These are phyloP conservation scores for Podiceps cristatus DNA, from an alignment of 2,113 vertebrate species.

Conservation along the genomic window DNA sequence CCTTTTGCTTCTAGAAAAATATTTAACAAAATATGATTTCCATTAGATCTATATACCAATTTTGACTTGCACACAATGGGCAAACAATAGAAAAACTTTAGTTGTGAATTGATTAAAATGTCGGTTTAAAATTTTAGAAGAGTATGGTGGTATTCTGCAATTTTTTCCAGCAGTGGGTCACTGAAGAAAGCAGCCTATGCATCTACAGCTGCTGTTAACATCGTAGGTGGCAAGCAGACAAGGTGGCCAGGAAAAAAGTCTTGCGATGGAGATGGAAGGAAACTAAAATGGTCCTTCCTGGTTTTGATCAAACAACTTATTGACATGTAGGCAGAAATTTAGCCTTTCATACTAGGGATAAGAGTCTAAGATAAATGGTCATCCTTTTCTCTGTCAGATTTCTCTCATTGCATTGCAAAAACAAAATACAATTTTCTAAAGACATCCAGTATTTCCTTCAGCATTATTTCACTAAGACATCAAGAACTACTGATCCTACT, in stretches of 20 bases:
- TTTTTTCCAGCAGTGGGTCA: neutral
- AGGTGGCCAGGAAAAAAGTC: neutral
- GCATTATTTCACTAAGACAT: neutral
- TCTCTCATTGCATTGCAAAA: neutral
- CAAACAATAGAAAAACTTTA: neutral
- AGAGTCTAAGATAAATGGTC: neutral
- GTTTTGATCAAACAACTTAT: neutral
- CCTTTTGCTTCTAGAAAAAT: neutral
- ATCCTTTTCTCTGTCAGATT: neutral
- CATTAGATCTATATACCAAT: neutral
- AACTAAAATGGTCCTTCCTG: neutral
- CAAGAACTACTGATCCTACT: neutral
- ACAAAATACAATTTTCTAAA: neutral
- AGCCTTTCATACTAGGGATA: neutral
- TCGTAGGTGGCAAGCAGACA: neutral
- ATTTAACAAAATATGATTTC: neutral
- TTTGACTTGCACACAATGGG: rapidly evolving
- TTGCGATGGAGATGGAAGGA: neutral
- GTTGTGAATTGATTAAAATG: neutral
- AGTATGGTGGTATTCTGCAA: neutral
- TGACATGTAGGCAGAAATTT: neutral
- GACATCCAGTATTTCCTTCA: neutral
- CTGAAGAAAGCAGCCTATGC: neutral
- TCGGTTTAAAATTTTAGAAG: neutral
- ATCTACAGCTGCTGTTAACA: neutral